These are phyloP conservation scores for Drosophila fuyamai DNA, from an alignment of 1,140 invertebrate species.

Conservation along the genomic window DNA sequence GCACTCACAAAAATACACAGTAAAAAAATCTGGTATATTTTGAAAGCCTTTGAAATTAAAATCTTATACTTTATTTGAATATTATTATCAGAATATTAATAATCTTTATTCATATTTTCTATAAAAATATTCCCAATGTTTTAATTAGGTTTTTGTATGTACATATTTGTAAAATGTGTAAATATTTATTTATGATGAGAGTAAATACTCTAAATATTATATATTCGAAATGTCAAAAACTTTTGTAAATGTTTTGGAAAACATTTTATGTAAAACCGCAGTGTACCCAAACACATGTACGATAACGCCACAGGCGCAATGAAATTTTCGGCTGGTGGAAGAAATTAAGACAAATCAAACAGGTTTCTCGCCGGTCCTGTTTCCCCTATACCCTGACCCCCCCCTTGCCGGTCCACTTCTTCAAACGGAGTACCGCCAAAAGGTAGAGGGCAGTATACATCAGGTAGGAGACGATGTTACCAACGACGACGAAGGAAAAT, in stretches of 20 bases:
- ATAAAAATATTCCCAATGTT: too few species aligned
- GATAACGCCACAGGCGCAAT: slow-evolving; percentile 25
- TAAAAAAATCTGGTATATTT: background rate
- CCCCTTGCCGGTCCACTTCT: slow-evolving; percentile 6
- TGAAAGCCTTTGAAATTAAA: too few species aligned
- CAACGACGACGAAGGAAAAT: slow-evolving; percentile 36
- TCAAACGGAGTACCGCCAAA: slow-evolving; percentile 48
- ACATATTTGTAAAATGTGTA: too few species aligned
- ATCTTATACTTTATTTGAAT: too few species aligned
- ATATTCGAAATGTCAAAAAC: too few species aligned
- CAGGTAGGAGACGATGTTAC: slow-evolving; percentile 44
- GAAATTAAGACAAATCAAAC: slow-evolving; percentile 80
- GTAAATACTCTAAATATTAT: too few species aligned
- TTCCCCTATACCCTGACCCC: background rate
- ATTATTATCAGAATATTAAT: too few species aligned
- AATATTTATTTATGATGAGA: too few species aligned
- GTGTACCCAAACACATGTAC: slow-evolving; percentile 14
- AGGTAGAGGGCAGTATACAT: slow-evolving; percentile 13
- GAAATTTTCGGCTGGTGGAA: slow-evolving; percentile 58
- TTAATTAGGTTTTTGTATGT: too few species aligned
- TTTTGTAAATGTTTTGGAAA: too few species aligned
- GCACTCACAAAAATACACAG: slow-evolving; percentile 3
- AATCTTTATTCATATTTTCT: too few species aligned
- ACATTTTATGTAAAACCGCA: background rate
- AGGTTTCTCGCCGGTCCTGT: slow-evolving; percentile 55